Base-by-base conservation (phyloP, 2,888 invertebrate genomes). In the Hetaerina titia region DNA sequence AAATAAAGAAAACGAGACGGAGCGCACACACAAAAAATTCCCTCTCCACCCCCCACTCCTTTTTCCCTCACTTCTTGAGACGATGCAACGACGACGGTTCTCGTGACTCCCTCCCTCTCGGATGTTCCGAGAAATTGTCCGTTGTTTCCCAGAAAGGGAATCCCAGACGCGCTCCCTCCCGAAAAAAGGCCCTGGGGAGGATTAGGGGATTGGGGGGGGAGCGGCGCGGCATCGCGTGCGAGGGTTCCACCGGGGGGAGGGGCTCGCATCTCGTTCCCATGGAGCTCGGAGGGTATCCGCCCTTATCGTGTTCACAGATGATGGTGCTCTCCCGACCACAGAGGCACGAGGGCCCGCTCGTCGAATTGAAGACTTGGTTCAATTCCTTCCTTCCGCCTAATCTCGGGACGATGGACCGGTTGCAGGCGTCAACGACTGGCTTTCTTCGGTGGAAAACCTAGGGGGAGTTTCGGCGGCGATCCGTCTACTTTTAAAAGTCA, bases 91-190 rank as follows among this genome's bases (percentile, higher is more conserved):
- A 22, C 31, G 31, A 25, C 74, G 9, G 25, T 25, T 81, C 74
- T 81, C 74, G 74, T 81, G 74, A 81, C 31, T 81, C 11, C 25
- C 81, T 31, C 13, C 8, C 81, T 9, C 81, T 81, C 9, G 31
- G 31, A 81, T 56, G 69, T 92, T 92, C 92, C 92, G 92, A 69
- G 92, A 92, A 92, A 69, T 92, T 9, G 69, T 56, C 63, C 45
- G 45, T 56, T 56, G 31, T 92, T 92, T 92, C 92, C 74, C 64
- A 92, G 92, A 92, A 92, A 69, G 69, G 92, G 74, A 92, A 92
- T 74, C 92, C 22, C 81, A 15, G 11, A 25, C 31, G 19, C 13
- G 81, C 56, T 92, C 69, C 25, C 64, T 2, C 19, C 45, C 31
- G 81, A 81, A 31, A 6, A 22, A 31, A 31, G n/a, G 81, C 13